Conservation (phyloP, 2,888 invertebrate species). For the Tetragonula carbonaria region DNA sequence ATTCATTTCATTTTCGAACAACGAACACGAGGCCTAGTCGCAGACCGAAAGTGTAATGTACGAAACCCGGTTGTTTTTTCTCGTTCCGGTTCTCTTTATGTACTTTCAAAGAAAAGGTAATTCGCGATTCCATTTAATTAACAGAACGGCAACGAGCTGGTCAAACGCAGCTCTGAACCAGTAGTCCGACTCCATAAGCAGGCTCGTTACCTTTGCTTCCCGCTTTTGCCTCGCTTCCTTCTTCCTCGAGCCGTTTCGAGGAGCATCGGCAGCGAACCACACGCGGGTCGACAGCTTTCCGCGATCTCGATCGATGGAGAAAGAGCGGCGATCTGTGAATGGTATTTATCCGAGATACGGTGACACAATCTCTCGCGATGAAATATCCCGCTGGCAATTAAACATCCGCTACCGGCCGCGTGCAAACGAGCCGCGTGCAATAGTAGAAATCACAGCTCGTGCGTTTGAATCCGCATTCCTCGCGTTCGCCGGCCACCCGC, state of each 20-base stretch:
- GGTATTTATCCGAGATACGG: slow-evolving; percentile 21
- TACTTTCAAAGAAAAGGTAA: neutral
- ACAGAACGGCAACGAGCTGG: neutral
- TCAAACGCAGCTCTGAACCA: slow-evolving; percentile 22
- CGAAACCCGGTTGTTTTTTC: neutral
- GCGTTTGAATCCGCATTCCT: slow-evolving; percentile 52
- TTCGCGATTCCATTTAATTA: slow-evolving; percentile 24
- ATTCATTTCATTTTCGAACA: too few species aligned
- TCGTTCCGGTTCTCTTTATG: neutral
- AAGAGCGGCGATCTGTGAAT: slow-evolving; percentile 30
- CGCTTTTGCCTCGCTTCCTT: neutral
- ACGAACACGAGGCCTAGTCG: too few species aligned
- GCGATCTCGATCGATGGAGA: neutral
- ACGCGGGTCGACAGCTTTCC: neutral
- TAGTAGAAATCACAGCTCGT: slow-evolving; percentile 42
- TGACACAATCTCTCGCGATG: slow-evolving; percentile 29
- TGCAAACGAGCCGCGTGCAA: slow-evolving; percentile 54
- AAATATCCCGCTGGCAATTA: slow-evolving; percentile 46
- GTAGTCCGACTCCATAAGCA: slow-evolving; percentile 23
- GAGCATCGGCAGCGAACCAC: neutral
- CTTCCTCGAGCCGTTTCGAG: neutral
- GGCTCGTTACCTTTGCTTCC: neutral
- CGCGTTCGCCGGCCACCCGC: slow-evolving; percentile 7
- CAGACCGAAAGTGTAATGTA: too few species aligned
- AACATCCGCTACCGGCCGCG: slow-evolving; percentile 34